phyloP scores from a whole-genome alignment of 1,140 invertebrate species.

The Sitophilus oryzae region DNA sequence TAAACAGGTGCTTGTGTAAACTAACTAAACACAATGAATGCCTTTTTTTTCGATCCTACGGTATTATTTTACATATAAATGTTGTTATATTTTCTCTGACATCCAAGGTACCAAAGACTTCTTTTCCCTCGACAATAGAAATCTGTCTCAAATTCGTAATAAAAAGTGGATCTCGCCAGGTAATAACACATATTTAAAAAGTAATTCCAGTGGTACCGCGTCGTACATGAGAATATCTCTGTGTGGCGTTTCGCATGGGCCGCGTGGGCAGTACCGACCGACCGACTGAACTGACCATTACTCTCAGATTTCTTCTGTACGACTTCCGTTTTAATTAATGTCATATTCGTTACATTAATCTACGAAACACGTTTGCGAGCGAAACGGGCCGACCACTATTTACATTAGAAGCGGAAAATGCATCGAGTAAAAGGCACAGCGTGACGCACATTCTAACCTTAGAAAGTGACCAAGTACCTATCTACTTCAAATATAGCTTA shows the following conservation, averaged over 20 bases:
- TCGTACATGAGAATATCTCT: conserved; percentile 17
- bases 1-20: too few species aligned
- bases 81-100: too few species aligned
- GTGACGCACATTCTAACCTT: neutral
- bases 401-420: too few species aligned
- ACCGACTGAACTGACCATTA: conserved; percentile 1
- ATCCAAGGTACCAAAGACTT: too few species aligned
- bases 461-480: too few species aligned
- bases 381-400: too few species aligned
- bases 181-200: conserved; percentile 24
- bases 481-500: too few species aligned
- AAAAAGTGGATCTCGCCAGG: conserved; percentile 14
- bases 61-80: too few species aligned
- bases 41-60: too few species aligned
- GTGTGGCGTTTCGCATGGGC: conserved; percentile 20
- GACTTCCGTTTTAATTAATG: conserved; percentile 24
- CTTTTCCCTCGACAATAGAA: too few species aligned
- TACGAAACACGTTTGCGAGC: neutral
- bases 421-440: neutral
- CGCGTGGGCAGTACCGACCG: conserved; percentile 16
- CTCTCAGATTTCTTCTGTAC: conserved; percentile 16
- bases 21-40: too few species aligned
- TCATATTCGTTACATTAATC: neutral
- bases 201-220: conserved; percentile 9
- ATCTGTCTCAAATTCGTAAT: too few species aligned